Conservation (phyloP, 1,140 invertebrate genomes). For the Hyphantria cunea region DNA sequence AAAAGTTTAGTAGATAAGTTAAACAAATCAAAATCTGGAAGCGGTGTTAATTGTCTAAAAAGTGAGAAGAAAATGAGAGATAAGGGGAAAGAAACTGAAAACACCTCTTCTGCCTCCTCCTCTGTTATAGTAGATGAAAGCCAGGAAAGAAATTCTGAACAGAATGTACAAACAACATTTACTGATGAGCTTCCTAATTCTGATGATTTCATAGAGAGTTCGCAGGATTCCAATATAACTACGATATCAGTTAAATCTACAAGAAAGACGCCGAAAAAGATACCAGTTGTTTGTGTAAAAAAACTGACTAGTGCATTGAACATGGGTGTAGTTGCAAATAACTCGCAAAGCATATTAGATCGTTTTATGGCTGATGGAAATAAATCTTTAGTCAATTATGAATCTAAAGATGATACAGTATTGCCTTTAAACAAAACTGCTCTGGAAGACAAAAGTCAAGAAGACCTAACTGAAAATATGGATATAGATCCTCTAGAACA, state of each 20-base stretch:
- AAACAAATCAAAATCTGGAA: constrained; percentile 47
- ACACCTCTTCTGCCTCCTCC: background rate
- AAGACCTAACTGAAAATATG: constrained; percentile 63
- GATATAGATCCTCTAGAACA: constrained; percentile 52
- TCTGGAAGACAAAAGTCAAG: constrained; percentile 35
- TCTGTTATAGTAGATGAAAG: constrained; percentile 14
- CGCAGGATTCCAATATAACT: constrained; percentile 74
- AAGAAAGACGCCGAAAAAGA: constrained; percentile 48
- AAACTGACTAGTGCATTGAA: constrained; percentile 28
- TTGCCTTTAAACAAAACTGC: constrained; percentile 58
- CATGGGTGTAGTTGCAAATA: background rate
- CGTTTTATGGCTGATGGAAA: background rate
- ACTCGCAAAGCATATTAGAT: constrained; percentile 23
- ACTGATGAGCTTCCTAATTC: constrained; percentile 48
- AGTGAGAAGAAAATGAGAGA: constrained; percentile 36
- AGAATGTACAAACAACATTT: constrained; percentile 9
- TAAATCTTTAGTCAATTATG: constrained; percentile 23
- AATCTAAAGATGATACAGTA: constrained; percentile 53
- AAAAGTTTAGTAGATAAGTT: constrained; percentile 48
- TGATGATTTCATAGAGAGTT: constrained; percentile 79
- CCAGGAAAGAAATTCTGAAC: constrained; percentile 14
- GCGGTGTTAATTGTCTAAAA: constrained; percentile 32
- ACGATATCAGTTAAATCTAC: constrained; percentile 59
- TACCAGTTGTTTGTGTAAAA: constrained; percentile 42
- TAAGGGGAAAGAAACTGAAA: constrained; percentile 8